phyloP scores from a whole-genome alignment of 2,888 invertebrate genomes.

The Tipula confusa region DNA sequence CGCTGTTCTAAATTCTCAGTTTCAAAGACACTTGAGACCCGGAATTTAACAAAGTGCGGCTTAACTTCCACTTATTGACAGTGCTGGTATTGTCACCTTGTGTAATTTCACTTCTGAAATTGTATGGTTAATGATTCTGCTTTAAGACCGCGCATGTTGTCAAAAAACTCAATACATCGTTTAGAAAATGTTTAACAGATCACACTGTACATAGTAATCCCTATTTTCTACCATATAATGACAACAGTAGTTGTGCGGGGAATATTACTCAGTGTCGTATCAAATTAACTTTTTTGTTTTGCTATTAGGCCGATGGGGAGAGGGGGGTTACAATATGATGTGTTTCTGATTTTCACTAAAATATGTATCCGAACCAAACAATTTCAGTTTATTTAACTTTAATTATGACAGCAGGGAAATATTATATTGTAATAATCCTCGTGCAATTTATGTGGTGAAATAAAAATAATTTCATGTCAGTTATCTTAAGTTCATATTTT shows the following conservation, averaged over 20 bases:
- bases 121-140: no score
- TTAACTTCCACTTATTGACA: no score
- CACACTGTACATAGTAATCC: no score
- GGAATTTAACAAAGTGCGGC: no score
- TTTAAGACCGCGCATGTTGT: no score
- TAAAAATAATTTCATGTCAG: background rate
- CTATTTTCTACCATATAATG: no score
- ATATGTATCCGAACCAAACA: background rate
- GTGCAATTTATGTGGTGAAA: background rate
- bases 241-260: background rate
- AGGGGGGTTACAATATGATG: background rate
- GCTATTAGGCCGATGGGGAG: background rate
- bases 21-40: no score
- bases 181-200: no score
- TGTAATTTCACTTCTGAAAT: no score
- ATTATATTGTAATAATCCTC: background rate
- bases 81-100: no score
- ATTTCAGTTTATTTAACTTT: background rate
- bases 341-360: background rate
- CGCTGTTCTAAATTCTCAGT: no score
- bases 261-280: background rate
- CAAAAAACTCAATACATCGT: no score
- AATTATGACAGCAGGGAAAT: background rate
- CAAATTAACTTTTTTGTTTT: background rate
- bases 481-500: conserved; percentile 20